Conservation (phyloP, 1,140 invertebrate species). For the Wasmannia auropunctata region DNA sequence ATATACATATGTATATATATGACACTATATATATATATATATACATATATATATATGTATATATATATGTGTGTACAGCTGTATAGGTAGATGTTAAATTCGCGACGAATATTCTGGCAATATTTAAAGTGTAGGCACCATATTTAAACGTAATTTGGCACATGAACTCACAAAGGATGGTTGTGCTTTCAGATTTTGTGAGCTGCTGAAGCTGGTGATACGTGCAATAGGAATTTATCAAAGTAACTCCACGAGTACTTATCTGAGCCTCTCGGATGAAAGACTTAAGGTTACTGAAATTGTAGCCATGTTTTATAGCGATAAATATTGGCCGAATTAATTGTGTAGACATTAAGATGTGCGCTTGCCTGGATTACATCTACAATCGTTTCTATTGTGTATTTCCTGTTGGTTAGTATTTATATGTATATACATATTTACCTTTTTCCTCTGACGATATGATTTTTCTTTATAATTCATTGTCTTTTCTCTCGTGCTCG, state of each 20-base stretch:
- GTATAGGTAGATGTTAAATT: conserved; percentile 9
- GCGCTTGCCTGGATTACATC: conserved; percentile 33
- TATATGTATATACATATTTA: background rate
- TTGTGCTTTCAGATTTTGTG: conserved; percentile 60
- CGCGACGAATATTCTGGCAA: conserved; percentile 6
- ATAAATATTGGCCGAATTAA: conserved; percentile 2
- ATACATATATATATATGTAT: background rate
- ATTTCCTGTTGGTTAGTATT: conserved; percentile 58
- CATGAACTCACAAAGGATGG: conserved; percentile 17
- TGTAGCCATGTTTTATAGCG: conserved; percentile 21
- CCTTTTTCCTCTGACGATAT: background rate
- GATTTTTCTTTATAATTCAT: background rate
- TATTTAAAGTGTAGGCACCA: background rate
- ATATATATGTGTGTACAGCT: background rate
- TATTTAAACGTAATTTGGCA: background rate
- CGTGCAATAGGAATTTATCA: conserved; percentile 39
- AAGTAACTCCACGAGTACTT: conserved; percentile 10
- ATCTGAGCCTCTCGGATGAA: background rate
- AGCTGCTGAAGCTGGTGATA: conserved; percentile 35
- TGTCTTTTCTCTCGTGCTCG: conserved; percentile 22
- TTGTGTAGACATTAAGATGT: conserved; percentile 49
- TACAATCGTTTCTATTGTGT: conserved; percentile 27
- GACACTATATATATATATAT: no score
- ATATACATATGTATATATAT: background rate
- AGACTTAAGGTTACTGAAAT: background rate